Conservation (phyloP, 2,113 vertebrate genomes). For the Lichenostomus cassidix region DNA sequence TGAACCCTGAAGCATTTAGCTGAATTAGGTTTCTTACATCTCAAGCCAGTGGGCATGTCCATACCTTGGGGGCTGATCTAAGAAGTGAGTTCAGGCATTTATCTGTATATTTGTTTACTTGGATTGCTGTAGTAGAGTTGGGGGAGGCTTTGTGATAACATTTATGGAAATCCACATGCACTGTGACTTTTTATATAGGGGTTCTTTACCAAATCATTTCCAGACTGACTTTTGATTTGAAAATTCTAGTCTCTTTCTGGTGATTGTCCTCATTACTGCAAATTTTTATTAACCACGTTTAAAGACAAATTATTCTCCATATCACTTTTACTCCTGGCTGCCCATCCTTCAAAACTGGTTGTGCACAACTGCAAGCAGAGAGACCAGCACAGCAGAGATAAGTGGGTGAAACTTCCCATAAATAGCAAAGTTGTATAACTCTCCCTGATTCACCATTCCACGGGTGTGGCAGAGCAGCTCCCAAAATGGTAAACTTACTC, state of each 20-base stretch:
- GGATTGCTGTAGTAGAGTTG: neutral
- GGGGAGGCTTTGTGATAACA: neutral
- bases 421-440: neutral
- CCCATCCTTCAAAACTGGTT: neutral
- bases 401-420: neutral
- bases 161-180: neutral
- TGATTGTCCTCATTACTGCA: neutral
- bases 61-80: neutral
- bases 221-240: neutral
- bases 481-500: neutral
- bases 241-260: neutral
- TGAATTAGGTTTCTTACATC: neutral
- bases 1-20: neutral
- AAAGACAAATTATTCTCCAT: neutral
- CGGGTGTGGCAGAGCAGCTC: neutral
- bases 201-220: neutral
- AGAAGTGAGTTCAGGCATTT: neutral
- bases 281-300: neutral
- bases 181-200: neutral
- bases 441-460: conserved; percentile 3
- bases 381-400: neutral
- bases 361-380: neutral
- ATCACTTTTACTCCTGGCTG: neutral
- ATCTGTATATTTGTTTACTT: neutral
- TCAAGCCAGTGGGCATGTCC: neutral